phyloP scores from a whole-genome alignment of 2,888 invertebrate genomes.

The Glyphotaelius pellucidus region DNA sequence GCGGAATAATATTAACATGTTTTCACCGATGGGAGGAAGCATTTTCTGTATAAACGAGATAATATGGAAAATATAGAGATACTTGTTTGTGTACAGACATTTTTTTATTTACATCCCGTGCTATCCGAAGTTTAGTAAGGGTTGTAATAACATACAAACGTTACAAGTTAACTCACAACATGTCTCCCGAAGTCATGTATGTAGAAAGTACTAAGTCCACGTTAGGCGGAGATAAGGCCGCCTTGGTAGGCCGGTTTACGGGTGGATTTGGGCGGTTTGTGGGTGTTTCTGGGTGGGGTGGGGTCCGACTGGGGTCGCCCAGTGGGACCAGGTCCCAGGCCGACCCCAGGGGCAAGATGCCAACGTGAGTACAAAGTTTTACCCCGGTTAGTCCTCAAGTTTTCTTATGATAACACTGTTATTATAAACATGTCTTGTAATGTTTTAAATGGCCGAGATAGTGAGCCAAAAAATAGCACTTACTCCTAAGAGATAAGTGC shows the following conservation, averaged over 20 bases:
- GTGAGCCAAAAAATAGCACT: conserved; percentile 2
- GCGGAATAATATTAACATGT: not conserved
- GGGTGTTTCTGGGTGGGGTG: not conserved
- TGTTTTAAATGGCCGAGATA: conserved; percentile 23
- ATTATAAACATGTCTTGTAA: conserved; percentile 32
- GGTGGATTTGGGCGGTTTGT: conserved; percentile 5
- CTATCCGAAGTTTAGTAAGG: not conserved
- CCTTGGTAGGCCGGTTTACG: conserved; percentile 39
- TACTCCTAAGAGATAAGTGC: not conserved
- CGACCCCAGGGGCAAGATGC: conserved; percentile 55
- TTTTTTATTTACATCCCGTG: not conserved
- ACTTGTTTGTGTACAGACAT: not conserved
- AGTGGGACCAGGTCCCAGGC: not conserved
- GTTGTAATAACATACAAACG: conserved; percentile 28
- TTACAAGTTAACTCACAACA: conserved; percentile 22
- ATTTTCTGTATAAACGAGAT: not conserved
- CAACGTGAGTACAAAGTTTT: conserved; percentile 52
- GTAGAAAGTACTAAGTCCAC: conserved; percentile 18
- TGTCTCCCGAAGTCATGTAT: conserved; percentile 20
- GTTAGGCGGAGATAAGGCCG: conserved; percentile 35
- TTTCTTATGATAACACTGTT: conserved; percentile 46
- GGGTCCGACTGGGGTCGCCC: not conserved
- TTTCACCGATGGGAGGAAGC: not conserved
- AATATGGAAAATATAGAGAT: not conserved
- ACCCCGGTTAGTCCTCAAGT: conserved; percentile 31